Percentiles rank a stretch among this genome's conserved stretches.
phyloP scores from a whole-genome alignment of 2,888 invertebrate species.

The Pyrrhosoma nymphula region DNA sequence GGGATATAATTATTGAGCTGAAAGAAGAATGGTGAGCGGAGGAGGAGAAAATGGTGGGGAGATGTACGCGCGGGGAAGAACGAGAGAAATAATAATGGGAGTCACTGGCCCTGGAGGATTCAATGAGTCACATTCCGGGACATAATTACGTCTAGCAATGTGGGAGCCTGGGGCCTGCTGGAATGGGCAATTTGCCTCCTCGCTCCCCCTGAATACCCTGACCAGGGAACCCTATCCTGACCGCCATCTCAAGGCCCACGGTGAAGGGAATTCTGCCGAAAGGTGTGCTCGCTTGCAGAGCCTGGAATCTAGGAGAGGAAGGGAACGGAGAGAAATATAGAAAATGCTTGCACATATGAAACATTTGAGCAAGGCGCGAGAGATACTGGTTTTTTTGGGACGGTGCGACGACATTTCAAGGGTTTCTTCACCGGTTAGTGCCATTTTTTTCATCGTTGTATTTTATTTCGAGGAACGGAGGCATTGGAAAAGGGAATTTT shows the following conservation, averaged over 20 bases:
- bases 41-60: neutral
- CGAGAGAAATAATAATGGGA: slow-evolving; percentile 10
- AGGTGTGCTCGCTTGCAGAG: neutral
- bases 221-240: neutral
- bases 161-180: neutral
- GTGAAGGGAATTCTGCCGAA: neutral
- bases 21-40: neutral
- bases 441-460: neutral
- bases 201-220: neutral
- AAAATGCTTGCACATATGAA: neutral
- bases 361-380: neutral
- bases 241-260: neutral
- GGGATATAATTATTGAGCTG: neutral
- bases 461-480: neutral
- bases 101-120: neutral
- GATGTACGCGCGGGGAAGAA: neutral
- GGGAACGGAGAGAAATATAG: neutral
- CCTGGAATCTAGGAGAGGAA: no score
- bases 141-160: slow-evolving; percentile 19
- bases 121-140: slow-evolving; percentile 3
- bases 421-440: neutral
- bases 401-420: neutral
- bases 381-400: neutral
- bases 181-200: neutral
- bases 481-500: neutral